These are phyloP conservation scores for Gymnorhina tibicen DNA, from an alignment of 2,113 vertebrate species.

Conservation along the genomic window DNA sequence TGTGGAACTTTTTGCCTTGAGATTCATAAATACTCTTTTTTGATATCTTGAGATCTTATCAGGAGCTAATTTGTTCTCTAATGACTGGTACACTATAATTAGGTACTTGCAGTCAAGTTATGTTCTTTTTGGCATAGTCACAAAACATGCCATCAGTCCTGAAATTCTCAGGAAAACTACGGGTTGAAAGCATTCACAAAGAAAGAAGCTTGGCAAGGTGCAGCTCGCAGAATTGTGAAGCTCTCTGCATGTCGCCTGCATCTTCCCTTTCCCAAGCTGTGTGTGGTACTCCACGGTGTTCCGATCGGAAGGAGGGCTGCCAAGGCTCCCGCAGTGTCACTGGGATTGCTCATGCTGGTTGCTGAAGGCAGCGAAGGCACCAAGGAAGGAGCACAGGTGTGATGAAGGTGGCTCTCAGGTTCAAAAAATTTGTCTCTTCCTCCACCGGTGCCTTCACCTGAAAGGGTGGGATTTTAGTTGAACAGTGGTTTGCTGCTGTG, in stretches of 20 bases:
- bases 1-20: background rate
- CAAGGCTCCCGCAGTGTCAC: fast-evolving
- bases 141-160: fast-evolving
- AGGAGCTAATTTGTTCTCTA: background rate
- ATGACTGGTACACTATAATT: background rate
- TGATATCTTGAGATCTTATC: background rate
- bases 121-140: background rate
- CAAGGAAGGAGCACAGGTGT: background rate
- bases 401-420: background rate
- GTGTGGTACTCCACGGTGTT: background rate
- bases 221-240: background rate
- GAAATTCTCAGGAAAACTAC: background rate
- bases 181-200: background rate
- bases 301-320: fast-evolving
- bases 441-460: background rate
- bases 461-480: background rate
- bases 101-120: background rate
- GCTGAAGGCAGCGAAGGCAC: background rate
- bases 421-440: background rate
- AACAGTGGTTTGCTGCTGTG: background rate
- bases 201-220: background rate
- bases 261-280: background rate
- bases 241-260: background rate
- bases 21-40: background rate
- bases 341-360: fast-evolving